These are phyloP conservation scores for Elysia chlorotica DNA, from an alignment of 1,140 invertebrate genomes.

Conservation along the genomic window DNA sequence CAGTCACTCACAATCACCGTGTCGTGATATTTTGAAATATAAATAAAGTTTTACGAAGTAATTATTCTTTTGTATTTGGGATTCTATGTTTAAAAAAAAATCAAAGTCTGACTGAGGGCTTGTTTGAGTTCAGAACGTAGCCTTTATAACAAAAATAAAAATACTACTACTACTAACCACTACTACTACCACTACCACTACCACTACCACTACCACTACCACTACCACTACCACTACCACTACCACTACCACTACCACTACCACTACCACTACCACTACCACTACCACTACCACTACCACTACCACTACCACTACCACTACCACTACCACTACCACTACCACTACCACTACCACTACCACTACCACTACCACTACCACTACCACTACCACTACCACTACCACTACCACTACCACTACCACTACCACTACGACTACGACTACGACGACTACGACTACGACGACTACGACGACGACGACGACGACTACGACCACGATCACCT, in stretches of 20 bases:
- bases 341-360: background rate
- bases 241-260: background rate
- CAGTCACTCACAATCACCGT: too few species aligned
- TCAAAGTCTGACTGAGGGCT: too few species aligned
- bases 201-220: background rate
- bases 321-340: background rate
- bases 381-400: background rate
- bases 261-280: background rate
- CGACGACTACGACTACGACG: background rate
- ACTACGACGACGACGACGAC: constrained; percentile 4
- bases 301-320: background rate
- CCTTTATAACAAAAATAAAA: too few species aligned
- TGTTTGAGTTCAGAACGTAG: too few species aligned
- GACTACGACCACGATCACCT: background rate
- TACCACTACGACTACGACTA: too few species aligned
- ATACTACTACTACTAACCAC: background rate
- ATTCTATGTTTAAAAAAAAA: too few species aligned
- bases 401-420: too few species aligned
- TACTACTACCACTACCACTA: background rate
- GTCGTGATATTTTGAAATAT: too few species aligned
- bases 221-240: background rate
- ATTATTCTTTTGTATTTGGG: too few species aligned
- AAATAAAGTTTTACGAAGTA: too few species aligned
- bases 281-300: background rate
- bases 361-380: background rate